A percentile compares a stretch with the other conserved stretches of the same genome.
Conservation (phyloP, 1,140 invertebrate species). For the Zaprionus vittiger region DNA sequence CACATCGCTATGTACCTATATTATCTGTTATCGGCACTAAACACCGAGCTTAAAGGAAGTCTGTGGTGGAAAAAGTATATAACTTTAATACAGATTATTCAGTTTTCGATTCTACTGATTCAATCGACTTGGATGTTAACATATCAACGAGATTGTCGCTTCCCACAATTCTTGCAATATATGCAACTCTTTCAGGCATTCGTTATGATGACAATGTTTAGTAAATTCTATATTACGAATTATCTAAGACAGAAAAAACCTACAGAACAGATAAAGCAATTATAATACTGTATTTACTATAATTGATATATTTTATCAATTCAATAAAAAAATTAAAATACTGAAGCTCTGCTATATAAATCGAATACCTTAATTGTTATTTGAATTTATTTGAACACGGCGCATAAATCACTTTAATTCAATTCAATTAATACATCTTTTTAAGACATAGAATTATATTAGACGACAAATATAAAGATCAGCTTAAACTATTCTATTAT, state of each 20-base stretch:
- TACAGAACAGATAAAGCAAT: not conserved
- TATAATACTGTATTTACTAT: not conserved
- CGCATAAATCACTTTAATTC: no score
- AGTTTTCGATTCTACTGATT: conserved; percentile 11
- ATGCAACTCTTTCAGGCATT: not conserved
- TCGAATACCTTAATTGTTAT: no score
- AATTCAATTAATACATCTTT: no score
- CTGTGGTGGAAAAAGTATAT: conserved; percentile 51
- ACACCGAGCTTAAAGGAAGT: conserved; percentile 2
- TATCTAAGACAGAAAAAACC: not conserved
- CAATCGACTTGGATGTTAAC: not conserved
- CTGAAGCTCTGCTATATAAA: no score
- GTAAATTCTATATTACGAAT: not conserved
- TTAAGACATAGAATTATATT: no score
- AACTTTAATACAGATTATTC: conserved; percentile 29
- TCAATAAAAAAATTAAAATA: no score
- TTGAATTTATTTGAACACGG: no score
- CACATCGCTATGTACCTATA: conserved; percentile 41
- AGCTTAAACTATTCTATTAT: no score
- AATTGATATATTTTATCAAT: not conserved
- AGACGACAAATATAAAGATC: no score
- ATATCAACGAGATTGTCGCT: not conserved
- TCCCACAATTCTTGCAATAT: not conserved
- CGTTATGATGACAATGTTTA: not conserved
- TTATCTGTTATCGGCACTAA: conserved; percentile 29